Evolutionary conservation across 1,140 invertebrate species (phyloP).

Genomic region (Lanistes nyassanus): DNA sequence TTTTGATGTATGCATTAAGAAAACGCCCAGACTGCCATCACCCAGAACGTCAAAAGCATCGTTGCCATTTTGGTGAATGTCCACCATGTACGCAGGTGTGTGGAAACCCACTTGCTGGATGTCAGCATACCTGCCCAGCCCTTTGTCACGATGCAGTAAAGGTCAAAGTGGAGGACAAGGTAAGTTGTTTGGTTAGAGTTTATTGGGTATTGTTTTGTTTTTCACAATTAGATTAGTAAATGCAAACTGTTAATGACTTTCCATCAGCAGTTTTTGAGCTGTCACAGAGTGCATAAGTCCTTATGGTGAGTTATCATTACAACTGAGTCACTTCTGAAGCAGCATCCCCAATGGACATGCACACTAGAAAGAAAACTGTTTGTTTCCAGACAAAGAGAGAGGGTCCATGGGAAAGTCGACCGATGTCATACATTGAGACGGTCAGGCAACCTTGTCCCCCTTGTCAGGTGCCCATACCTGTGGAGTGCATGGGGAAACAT

Average conservation of each 20-base stretch:
- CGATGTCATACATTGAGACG: constrained; percentile 71
- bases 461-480: constrained; percentile 75
- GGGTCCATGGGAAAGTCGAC: constrained; percentile 79
- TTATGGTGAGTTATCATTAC: too few relatives aligned
- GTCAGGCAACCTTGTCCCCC: constrained; percentile 72
- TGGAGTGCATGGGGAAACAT: constrained; percentile 85
- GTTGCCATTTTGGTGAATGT: constrained; percentile 89
- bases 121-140: constrained; percentile 80
- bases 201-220: too few relatives aligned
- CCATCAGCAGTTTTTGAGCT: too few relatives aligned
- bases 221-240: too few relatives aligned
- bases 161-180: constrained; percentile 71
- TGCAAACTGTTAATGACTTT: too few relatives aligned
- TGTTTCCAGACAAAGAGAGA: constrained; percentile 67
- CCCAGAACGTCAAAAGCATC: constrained; percentile 76
- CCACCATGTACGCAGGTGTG: constrained; percentile 84
- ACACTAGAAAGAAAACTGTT: neutral
- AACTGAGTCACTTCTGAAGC: too few relatives aligned
- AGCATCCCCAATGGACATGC: too few relatives aligned
- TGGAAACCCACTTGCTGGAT: constrained; percentile 72
- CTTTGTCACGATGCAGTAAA: constrained; percentile 84
- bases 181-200: constrained; percentile 34
- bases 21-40: constrained; percentile 83
- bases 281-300: too few relatives aligned
- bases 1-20: constrained; percentile 68